Evolutionary conservation across 2,888 invertebrate species (phyloP).

Genomic region (Ceraclea dissimilis): DNA sequence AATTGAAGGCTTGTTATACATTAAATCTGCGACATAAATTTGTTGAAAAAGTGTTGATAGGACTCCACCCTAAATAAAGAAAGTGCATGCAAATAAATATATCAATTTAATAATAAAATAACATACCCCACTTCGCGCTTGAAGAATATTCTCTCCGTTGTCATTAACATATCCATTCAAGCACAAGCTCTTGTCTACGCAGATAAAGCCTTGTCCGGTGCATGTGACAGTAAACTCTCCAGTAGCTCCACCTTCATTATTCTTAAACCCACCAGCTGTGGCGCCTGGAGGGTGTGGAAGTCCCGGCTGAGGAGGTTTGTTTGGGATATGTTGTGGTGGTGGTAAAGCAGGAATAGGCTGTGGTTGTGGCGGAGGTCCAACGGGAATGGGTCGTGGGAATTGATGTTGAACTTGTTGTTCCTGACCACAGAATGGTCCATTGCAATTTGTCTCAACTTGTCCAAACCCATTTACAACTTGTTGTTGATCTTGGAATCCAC

Average conservation of each 20-base stretch:
- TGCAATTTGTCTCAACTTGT: slow-evolving; percentile 11
- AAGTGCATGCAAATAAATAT: too few relatives aligned
- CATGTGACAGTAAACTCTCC: slow-evolving; percentile 48
- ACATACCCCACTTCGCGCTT: slow-evolving; percentile 36
- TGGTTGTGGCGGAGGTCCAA: slow-evolving; percentile 32
- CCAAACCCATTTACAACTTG: slow-evolving; percentile 6
- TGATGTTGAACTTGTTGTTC: slow-evolving; percentile 15
- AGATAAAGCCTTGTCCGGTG: slow-evolving; percentile 50
- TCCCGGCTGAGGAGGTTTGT: too few relatives aligned
- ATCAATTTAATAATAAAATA: too few relatives aligned
- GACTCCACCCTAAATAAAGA: too few relatives aligned
- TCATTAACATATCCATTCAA: slow-evolving; percentile 51
- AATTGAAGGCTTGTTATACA: too few relatives aligned
- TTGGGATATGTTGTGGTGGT: neutral
- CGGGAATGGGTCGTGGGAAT: slow-evolving; percentile 9
- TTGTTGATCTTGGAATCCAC: slow-evolving; percentile 7
- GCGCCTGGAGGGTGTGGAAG: slow-evolving; percentile 20
- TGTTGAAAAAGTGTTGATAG: too few relatives aligned
- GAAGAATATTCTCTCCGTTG: slow-evolving; percentile 42
- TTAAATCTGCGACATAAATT: too few relatives aligned
- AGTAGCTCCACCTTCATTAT: slow-evolving; percentile 33
- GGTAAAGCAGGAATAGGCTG: slow-evolving; percentile 36
- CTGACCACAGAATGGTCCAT: slow-evolving; percentile 18
- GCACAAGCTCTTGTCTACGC: slow-evolving; percentile 54
- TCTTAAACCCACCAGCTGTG: slow-evolving; percentile 27